These are phyloP conservation scores for Opisthocomus hoazin DNA, from an alignment of 2,113 vertebrate species.

Conservation along the genomic window DNA sequence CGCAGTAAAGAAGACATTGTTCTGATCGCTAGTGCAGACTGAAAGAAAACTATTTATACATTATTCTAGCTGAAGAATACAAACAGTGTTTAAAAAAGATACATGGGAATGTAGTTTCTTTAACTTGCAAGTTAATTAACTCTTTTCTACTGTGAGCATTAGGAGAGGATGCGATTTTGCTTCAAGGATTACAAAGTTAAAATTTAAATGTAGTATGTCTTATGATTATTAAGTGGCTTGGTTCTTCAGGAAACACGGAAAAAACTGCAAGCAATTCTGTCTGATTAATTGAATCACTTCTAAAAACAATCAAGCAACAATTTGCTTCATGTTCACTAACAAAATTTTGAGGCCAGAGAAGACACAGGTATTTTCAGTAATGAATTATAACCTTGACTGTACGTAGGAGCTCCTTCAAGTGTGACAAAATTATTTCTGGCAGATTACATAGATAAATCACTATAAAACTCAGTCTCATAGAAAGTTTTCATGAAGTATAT, in stretches of 20 bases:
- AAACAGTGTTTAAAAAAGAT: neutral
- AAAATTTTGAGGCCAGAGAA: neutral
- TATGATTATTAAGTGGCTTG: neutral
- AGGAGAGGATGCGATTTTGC: neutral
- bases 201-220: neutral
- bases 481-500: neutral
- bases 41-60: neutral
- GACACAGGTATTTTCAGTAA: neutral
- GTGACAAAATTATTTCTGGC: neutral
- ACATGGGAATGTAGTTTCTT: neutral
- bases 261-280: neutral
- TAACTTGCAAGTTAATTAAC: neutral
- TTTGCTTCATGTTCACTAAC: neutral
- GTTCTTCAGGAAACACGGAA: neutral
- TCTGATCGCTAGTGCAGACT: accelerated
- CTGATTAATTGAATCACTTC: neutral
- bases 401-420: neutral
- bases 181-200: neutral
- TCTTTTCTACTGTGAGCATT: neutral
- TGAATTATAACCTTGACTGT: neutral
- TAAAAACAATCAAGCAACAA: neutral
- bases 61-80: neutral
- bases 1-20: neutral
- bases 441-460: neutral
- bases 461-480: neutral